Percentiles rank a stretch among this genome's conserved stretches.
phyloP scores from a whole-genome alignment of 1,140 invertebrate species.

The Caerostris darwini region DNA sequence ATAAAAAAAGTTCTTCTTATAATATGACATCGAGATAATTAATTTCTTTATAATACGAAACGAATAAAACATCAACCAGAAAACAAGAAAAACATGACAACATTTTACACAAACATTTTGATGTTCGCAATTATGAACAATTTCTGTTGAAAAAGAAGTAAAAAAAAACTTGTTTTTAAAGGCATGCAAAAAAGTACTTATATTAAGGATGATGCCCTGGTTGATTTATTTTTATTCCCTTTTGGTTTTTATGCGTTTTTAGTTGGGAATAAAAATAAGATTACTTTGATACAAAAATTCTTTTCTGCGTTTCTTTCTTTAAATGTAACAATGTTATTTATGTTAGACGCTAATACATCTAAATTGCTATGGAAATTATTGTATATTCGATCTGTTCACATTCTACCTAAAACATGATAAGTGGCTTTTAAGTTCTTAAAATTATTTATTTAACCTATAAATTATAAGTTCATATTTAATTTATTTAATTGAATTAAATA shows the following conservation, averaged over 20 bases:
- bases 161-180: background rate
- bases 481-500: too few species aligned
- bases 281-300: too few species aligned
- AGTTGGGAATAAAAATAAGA: background rate
- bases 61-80: background rate
- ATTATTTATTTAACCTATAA: too few species aligned
- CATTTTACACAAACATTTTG: conserved; percentile 40
- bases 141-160: background rate
- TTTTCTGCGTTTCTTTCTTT: too few species aligned
- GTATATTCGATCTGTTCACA: too few species aligned
- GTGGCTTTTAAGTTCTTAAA: too few species aligned
- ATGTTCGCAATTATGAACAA: conserved; percentile 6
- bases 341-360: too few species aligned
- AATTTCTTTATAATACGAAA: conserved; percentile 2
- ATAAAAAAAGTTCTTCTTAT: conserved; percentile 9
- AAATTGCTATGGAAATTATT: too few species aligned
- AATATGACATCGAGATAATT: conserved; percentile 36
- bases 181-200: background rate
- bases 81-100: conserved; percentile 9
- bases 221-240: background rate
- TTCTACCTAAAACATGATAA: too few species aligned
- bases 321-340: too few species aligned
- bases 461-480: too few species aligned
- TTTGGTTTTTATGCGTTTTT: background rate
- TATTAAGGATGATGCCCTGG: background rate